Evolutionary conservation across 2,797 vertebrate species (phyloP), one percentile per base, ranked within the genome.

Genomic region (Neoniphon sammara): DNA sequence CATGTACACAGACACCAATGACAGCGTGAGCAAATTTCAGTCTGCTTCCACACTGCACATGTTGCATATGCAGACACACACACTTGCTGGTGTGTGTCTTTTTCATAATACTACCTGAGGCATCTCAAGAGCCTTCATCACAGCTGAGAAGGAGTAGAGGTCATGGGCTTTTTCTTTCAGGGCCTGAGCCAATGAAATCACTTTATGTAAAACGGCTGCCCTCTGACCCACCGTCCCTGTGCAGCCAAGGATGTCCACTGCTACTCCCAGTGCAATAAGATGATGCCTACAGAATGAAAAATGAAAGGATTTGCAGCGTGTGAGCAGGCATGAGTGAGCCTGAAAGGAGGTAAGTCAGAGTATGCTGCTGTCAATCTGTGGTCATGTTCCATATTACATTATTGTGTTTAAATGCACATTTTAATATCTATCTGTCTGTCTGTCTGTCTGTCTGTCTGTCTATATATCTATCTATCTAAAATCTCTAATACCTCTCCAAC

Each of bases 401-500:
- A 42, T 14, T 42, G 4, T 42, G 14, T 12, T 12, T 42, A 14
- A 42, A 42, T 42, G 11, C 39, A 42, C 2, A 42, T 42, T 42
- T 42, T 42, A 11, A 42, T 42, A 3, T 42, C 39, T 14, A 10
- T 42, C 3, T 42, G 2, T 42, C 39, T 1, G 3, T 42, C 36
- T 39, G 36, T 9, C 36, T 10, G 9, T 42, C 10, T 11, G 2
- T 12, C 39, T 1, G 2, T 39, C 9, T 34, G 31, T 5, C 31
- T 34, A 34, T 34, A 44, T 44, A 15, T n/a, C n/a, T n/a, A n/a
- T n/a, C n/a, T n/a, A n/a, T n/a, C n/a, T n/a, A n/a, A n/a, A n/a
- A n/a, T n/a, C n/a, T n/a, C n/a, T n/a, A n/a, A n/a, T 69, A 97
- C 96, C 96, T 96, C 88, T 97, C 96, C 73, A 96, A 84, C 66